These are phyloP conservation scores for Gasterosteus aculeatus DNA, from an alignment of 2,113 vertebrate species.

Conservation along the genomic window DNA sequence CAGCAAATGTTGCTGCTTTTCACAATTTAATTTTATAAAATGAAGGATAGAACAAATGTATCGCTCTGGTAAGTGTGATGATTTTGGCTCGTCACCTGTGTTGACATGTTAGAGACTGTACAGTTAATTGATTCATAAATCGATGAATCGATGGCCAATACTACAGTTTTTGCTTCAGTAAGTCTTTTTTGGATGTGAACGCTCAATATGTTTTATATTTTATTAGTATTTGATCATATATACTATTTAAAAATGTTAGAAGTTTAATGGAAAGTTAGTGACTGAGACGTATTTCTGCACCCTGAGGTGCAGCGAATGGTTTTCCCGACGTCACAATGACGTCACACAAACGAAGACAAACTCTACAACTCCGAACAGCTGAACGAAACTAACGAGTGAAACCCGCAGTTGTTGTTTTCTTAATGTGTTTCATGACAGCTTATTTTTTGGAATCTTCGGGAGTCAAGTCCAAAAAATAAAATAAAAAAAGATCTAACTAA, in stretches of 20 bases:
- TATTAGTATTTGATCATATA: background rate
- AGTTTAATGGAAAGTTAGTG: background rate
- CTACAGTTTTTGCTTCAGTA: too few relatives aligned
- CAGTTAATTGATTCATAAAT: background rate
- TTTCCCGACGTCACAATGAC: conserved; percentile 44
- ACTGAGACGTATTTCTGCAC: background rate
- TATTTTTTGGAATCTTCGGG: background rate
- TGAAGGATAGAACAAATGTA: background rate
- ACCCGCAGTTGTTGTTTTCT: fast-evolving
- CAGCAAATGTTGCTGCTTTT: background rate
- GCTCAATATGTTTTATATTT: background rate
- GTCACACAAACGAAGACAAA: background rate
- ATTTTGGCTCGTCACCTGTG: background rate
- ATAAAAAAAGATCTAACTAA: too few relatives aligned
- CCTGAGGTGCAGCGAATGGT: background rate
- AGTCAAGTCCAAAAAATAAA: background rate
- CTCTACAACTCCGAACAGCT: background rate
- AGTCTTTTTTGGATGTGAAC: background rate
- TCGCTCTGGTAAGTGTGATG: background rate
- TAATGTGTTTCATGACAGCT: background rate
- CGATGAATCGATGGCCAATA: background rate
- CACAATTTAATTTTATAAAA: background rate
- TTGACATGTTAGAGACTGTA: background rate
- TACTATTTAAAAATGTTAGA: background rate
- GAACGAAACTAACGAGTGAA: background rate